Evolutionary conservation across 2,113 vertebrate genomes (phyloP), one percentile per base, ranked within the genome.

Genomic region (Nycticryphes semicollaris): DNA sequence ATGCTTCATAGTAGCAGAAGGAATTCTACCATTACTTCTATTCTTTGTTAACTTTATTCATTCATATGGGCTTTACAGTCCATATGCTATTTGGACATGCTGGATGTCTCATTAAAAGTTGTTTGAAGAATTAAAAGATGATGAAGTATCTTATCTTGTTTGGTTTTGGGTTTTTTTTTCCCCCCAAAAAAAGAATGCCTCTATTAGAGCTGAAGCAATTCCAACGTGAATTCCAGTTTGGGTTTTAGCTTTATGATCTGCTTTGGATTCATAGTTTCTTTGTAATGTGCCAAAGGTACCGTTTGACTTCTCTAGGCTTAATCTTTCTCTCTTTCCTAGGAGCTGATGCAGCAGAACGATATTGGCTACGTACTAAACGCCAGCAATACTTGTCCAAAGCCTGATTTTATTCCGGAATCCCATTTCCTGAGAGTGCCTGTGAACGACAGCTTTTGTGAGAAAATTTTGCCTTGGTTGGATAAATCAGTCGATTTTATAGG

Each of bases 381-480:
- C 97, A 99, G 99, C 92, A 99, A 98, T 93, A 99, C 99, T 56
- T 99, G 99, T 72, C 99, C 99, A 82, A 99, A 99, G 96, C 99
- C 99, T 0, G 99, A 99, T 97, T 99, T 99, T 96, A 99, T 99
- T 97, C 98, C 98, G 0, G 99, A 99, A 64, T 98, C 99, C 4
- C 99, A 99, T 94, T 99, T 99, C 98, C 98, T 99, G 69, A 96
- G 99, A 30, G 99, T 99, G 50, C 99, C 99, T 12, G 99, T 99
- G 91, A 99, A 99, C 3, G 99, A 99, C 96, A 99, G 99, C 87
- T 99, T 99, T 96, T 99, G 99, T 50, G 99, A 99, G 97, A 99
- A 99, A 97, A 99, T 99, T 96, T 97, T 99, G 85, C 99, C 99
- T 1, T 99, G 99, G 99, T 68, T 99, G 97, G 99, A 99, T 98